Evolutionary conservation across 2,888 invertebrate species (phyloP).

Genomic region (Choreutis nemorana): DNA sequence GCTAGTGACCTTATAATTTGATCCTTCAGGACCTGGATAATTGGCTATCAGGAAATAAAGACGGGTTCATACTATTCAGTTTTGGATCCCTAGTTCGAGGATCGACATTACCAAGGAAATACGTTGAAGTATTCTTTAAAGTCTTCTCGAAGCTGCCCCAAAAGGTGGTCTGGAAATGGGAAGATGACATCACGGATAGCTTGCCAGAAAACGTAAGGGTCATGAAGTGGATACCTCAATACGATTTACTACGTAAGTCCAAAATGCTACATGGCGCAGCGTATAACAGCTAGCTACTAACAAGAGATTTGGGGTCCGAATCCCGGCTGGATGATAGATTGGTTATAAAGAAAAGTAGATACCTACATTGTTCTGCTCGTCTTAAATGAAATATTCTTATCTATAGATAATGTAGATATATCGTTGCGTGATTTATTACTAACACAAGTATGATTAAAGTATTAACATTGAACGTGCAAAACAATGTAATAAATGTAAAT

Average conservation of each 20-base stretch:
- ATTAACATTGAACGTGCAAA: too few species aligned
- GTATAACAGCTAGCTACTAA: neutral
- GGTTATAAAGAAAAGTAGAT: too few species aligned
- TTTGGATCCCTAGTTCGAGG: constrained; percentile 76
- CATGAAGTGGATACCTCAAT: constrained; percentile 72
- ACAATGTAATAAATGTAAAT: too few species aligned
- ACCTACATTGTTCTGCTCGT: too few species aligned
- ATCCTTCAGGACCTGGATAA: constrained; percentile 49
- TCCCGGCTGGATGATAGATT: too few species aligned
- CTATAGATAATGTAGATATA: too few species aligned
- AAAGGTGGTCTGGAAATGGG: constrained; percentile 79
- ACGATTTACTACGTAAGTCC: constrained; percentile 69
- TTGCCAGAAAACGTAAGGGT: constrained; percentile 67
- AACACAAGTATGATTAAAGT: too few species aligned
- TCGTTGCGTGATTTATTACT: too few species aligned
- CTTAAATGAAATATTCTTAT: too few species aligned
- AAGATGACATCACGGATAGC: constrained; percentile 59
- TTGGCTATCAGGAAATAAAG: constrained; percentile 64
- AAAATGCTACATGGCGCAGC: constrained; percentile 1
- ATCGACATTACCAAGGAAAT: constrained; percentile 65
- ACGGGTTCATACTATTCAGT: constrained; percentile 74
- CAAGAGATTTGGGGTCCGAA: neutral
- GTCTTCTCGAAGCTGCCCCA: constrained; percentile 68
- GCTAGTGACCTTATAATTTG: too few species aligned
- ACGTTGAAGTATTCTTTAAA: constrained; percentile 59